These are phyloP conservation scores for Tenthredo scrophulariae DNA, from an alignment of 2,888 invertebrate species.

Conservation along the genomic window DNA sequence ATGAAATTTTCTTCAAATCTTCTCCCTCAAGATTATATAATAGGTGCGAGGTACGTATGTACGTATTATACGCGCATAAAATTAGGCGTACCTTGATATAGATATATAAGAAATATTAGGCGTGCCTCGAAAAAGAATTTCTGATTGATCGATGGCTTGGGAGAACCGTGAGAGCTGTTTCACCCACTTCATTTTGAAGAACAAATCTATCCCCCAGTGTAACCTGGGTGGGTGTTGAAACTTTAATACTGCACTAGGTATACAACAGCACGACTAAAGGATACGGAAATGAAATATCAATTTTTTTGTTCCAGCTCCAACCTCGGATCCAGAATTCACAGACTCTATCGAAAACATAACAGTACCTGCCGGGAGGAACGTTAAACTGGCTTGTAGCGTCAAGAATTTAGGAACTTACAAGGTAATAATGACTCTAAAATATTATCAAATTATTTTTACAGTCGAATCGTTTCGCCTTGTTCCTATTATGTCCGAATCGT, in stretches of 20 bases:
- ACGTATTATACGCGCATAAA: background rate
- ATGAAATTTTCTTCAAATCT: background rate
- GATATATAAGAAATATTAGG: background rate
- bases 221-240: background rate
- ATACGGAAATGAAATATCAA: constrained; percentile 33
- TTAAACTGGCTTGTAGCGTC: constrained; percentile 93
- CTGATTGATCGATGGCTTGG: constrained; percentile 37
- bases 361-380: constrained; percentile 92
- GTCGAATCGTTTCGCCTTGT: no score
- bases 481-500: background rate
- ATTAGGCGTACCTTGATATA: no score
- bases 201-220: constrained; percentile 9
- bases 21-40: background rate
- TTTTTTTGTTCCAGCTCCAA: constrained; percentile 83
- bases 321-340: constrained; percentile 93
- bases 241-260: background rate
- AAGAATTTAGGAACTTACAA: constrained; percentile 95
- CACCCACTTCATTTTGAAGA: background rate
- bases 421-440: constrained; percentile 80
- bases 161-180: background rate
- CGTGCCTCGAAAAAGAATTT: constrained; percentile 2
- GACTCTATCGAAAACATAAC: constrained; percentile 95
- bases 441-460: background rate
- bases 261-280: background rate
- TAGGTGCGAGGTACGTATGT: background rate